Conservation (phyloP, 2,888 invertebrate species). For the Hipparchia sbordonii region DNA sequence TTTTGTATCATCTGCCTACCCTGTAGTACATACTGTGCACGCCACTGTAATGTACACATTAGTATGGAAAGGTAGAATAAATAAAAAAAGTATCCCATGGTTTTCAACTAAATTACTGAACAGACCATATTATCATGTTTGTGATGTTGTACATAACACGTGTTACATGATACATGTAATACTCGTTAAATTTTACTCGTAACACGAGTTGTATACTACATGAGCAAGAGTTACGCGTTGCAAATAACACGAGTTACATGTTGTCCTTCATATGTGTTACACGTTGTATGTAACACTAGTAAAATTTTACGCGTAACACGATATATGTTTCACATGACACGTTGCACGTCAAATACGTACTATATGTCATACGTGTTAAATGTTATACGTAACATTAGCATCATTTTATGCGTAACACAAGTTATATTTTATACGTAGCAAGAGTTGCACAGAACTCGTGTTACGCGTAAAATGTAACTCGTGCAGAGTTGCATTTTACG, state of each 20-base stretch:
- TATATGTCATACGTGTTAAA: no score
- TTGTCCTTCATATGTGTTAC: background rate
- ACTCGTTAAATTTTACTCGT: background rate
- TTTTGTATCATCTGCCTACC: no score
- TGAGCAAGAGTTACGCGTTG: background rate
- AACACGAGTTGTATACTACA: background rate
- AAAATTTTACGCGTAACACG: background rate
- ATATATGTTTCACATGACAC: background rate
- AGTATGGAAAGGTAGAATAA: no score
- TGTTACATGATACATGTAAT: background rate
- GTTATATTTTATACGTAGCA: conserved; percentile 30
- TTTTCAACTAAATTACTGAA: no score
- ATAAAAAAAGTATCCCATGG: no score
- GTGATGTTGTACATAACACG: background rate
- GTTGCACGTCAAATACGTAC: background rate
- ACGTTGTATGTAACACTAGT: background rate
- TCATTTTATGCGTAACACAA: conserved; percentile 37
- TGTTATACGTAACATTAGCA: background rate
- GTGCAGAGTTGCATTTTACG: conserved; percentile 35
- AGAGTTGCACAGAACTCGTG: conserved; percentile 26
- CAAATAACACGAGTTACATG: background rate
- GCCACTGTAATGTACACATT: no score
- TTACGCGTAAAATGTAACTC: conserved; percentile 38
- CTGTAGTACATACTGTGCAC: no score
- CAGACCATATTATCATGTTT: no score